Evolutionary conservation across 2,888 invertebrate species (phyloP).

Genomic region (Sturmia bella): DNA sequence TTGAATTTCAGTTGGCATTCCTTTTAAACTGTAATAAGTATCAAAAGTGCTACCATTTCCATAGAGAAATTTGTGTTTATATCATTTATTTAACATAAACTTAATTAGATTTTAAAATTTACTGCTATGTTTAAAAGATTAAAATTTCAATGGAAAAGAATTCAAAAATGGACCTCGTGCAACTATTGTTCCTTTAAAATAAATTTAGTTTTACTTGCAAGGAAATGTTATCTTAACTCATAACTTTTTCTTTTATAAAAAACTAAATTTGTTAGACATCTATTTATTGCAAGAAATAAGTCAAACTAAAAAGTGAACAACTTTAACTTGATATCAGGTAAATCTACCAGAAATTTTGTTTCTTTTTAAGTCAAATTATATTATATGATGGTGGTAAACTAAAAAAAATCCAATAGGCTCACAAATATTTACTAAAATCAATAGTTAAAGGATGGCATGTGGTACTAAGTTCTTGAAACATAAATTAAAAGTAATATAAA

Average conservation of each 20-base stretch:
- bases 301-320: constrained; percentile 49
- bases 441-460: constrained; percentile 52
- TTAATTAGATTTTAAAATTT: no score
- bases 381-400: constrained; percentile 9
- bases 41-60: no score
- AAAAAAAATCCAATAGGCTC: constrained; percentile 33
- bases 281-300: background rate
- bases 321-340: constrained; percentile 25
- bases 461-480: constrained; percentile 15
- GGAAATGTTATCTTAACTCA: no score
- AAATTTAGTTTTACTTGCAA: no score
- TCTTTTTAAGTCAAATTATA: constrained; percentile 16
- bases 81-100: no score
- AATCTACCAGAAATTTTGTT: background rate
- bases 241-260: background rate
- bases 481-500: constrained; percentile 17
- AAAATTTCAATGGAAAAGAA: constrained; percentile 15
- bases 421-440: constrained; percentile 59
- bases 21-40: no score
- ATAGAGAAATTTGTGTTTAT: no score
- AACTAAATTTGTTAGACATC: background rate
- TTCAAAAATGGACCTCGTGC: no score
- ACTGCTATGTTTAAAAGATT: constrained; percentile 5
- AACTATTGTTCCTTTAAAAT: no score
- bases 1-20: no score